A percentile compares a stretch with the other conserved stretches of the same genome.
Evolutionary conservation across 1,140 invertebrate genomes (phyloP).

Genomic region (Araneus ventricosus): DNA sequence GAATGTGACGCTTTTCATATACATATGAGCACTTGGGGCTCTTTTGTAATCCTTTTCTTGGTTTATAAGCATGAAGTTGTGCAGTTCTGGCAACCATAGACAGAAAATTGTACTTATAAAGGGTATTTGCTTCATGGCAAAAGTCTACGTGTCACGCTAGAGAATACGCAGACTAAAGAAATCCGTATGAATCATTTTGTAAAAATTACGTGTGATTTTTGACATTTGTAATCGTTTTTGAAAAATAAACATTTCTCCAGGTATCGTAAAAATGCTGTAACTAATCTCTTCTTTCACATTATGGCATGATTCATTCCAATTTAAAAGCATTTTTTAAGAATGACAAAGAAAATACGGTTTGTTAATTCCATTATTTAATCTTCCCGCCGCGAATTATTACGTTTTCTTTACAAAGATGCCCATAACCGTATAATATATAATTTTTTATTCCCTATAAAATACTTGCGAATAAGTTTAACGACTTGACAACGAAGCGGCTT

Average conservation of each 20-base stretch:
- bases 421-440: too few relatives aligned
- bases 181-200: not conserved
- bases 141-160: too few relatives aligned
- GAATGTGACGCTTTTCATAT: constrained; percentile 13
- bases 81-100: not conserved
- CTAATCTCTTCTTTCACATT: too few relatives aligned
- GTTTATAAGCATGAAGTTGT: not conserved
- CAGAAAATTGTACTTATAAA: not conserved
- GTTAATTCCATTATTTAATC: too few relatives aligned
- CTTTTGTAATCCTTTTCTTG: constrained; percentile 19
- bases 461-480: too few relatives aligned
- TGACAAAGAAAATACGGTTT: too few relatives aligned
- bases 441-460: too few relatives aligned
- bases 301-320: too few relatives aligned
- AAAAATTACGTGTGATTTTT: not conserved
- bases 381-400: too few relatives aligned
- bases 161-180: not conserved
- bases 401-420: too few relatives aligned
- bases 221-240: not conserved
- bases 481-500: too few relatives aligned
- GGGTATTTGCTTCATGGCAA: not conserved
- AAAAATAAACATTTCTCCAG: not conserved
- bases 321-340: too few relatives aligned
- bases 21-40: not conserved
- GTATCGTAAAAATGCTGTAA: not conserved